A percentile compares a stretch with the other conserved stretches of the same genome.
Evolutionary conservation across 2,888 invertebrate genomes (phyloP).

Genomic region (Venusia cambrica): DNA sequence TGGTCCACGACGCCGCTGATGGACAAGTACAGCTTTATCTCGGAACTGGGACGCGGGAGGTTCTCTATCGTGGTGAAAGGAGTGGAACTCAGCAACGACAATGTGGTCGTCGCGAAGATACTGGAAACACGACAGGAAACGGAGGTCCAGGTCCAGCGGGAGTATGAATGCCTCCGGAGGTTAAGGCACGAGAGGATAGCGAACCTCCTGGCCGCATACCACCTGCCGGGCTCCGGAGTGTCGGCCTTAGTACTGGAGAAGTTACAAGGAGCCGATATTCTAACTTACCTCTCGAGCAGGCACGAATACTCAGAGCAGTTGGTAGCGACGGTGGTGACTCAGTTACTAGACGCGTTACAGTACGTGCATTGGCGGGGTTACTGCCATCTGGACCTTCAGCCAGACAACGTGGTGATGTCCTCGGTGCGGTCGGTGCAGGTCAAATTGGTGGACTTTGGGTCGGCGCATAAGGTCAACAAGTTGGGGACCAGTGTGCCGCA

Average conservation of each 20-base stretch:
- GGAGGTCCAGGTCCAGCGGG: conserved; percentile 85
- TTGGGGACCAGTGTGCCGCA: conserved; percentile 87
- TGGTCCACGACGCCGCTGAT: conserved; percentile 86
- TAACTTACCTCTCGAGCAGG: conserved; percentile 92
- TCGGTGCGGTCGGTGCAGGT: conserved; percentile 91
- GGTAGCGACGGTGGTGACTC: conserved; percentile 92
- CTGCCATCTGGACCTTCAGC: conserved; percentile 94
- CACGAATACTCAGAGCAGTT: conserved; percentile 96
- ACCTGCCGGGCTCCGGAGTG: conserved; percentile 83
- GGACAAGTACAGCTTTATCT: conserved; percentile 91
- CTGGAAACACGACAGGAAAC: conserved; percentile 85
- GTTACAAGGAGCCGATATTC: conserved; percentile 94
- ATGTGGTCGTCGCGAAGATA: conserved; percentile 92
- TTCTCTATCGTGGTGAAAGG: conserved; percentile 92
- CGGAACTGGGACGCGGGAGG: conserved; percentile 91
- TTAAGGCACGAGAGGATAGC: conserved; percentile 94
- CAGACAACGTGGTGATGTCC: conserved; percentile 96
- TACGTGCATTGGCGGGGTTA: conserved; percentile 97
- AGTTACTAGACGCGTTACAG: conserved; percentile 94
- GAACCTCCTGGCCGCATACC: conserved; percentile 86
- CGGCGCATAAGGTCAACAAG: conserved; percentile 90
- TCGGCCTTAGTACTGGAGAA: conserved; percentile 90
- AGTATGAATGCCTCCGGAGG: conserved; percentile 91
- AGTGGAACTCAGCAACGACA: conserved; percentile 87
- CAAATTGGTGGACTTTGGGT: conserved; percentile 96